Percentiles rank a stretch among this genome's conserved stretches.
These are phyloP conservation scores for Oryzias javanicus DNA, from an alignment of 2,113 vertebrate species.

Conservation along the genomic window DNA sequence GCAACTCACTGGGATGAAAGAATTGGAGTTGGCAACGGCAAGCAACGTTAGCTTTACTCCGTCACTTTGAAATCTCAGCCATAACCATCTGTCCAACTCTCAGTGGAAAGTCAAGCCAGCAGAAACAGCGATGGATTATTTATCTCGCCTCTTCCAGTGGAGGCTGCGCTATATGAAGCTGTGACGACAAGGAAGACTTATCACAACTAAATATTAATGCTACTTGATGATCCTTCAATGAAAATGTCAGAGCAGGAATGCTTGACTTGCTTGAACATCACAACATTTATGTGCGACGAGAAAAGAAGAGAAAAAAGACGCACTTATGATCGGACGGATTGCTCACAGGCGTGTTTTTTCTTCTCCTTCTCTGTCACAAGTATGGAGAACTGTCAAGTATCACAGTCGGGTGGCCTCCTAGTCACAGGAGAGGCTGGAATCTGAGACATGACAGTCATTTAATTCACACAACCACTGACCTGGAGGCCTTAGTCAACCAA, in stretches of 20 bases:
- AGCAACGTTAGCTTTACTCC: conserved; percentile 65
- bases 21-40: conserved; percentile 65
- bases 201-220: conserved; percentile 65
- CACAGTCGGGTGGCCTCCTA: conserved; percentile 30
- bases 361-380: conserved; percentile 1
- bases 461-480: conserved; percentile 54
- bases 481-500: conserved; percentile 21
- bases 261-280: conserved; percentile 32
- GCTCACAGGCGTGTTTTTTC: conserved; percentile 13
- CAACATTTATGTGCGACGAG: conserved; percentile 34
- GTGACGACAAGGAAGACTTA: conserved; percentile 27
- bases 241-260: conserved; percentile 47
- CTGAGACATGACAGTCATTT: conserved; percentile 50
- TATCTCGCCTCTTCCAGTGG: conserved; percentile 33
- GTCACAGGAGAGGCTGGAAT: conserved; percentile 26
- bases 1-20: conserved; percentile 73
- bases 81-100: conserved; percentile 74
- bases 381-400: conserved; percentile 23
- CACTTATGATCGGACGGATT: conserved; percentile 25
- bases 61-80: conserved; percentile 68
- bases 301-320: conserved; percentile 18
- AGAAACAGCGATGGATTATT: conserved; percentile 49
- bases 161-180: conserved; percentile 20
- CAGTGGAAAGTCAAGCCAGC: conserved; percentile 54
- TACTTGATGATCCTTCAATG: conserved; percentile 62